phyloP scores from a whole-genome alignment of 2,888 invertebrate genomes.

The Eilema griseolum region DNA sequence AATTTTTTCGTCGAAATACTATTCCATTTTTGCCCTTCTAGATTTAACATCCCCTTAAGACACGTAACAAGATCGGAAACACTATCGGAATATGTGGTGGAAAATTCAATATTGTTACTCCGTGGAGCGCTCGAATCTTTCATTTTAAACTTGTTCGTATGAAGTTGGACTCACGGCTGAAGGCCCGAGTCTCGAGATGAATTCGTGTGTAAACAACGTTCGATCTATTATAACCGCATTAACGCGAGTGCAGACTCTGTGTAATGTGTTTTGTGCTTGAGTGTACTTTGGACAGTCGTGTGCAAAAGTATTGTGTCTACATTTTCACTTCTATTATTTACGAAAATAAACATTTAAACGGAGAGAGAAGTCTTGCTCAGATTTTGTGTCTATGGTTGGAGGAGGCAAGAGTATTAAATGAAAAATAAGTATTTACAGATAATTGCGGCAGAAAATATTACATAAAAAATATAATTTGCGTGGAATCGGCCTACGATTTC shows the following conservation, averaged over 20 bases:
- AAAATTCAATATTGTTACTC: constrained; percentile 49
- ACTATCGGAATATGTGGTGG: constrained; percentile 33
- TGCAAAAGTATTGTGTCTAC: neutral
- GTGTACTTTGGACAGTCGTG: constrained; percentile 6
- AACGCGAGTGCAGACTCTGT: constrained; percentile 21
- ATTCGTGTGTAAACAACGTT: constrained; percentile 58
- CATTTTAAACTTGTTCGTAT: constrained; percentile 73
- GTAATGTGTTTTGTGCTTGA: constrained; percentile 18
- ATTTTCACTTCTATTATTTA: neutral
- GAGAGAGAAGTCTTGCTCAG: neutral
- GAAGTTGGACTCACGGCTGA: constrained; percentile 52
- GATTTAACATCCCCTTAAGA: constrained; percentile 10
- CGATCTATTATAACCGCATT: constrained; percentile 50
- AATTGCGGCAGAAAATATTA: too few relatives aligned
- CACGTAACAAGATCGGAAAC: constrained; percentile 33
- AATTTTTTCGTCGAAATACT: neutral
- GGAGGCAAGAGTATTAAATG: neutral
- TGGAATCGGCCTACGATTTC: too few relatives aligned
- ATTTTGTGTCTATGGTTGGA: neutral
- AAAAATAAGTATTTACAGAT: too few relatives aligned
- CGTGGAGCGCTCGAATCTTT: constrained; percentile 67
- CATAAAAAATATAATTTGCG: too few relatives aligned
- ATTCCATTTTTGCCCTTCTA: neutral
- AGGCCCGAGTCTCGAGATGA: constrained; percentile 34
- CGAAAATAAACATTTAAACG: too few relatives aligned